Evolutionary conservation across 2,797 vertebrate species (phyloP).

Genomic region (Halcyon chelicuti): DNA sequence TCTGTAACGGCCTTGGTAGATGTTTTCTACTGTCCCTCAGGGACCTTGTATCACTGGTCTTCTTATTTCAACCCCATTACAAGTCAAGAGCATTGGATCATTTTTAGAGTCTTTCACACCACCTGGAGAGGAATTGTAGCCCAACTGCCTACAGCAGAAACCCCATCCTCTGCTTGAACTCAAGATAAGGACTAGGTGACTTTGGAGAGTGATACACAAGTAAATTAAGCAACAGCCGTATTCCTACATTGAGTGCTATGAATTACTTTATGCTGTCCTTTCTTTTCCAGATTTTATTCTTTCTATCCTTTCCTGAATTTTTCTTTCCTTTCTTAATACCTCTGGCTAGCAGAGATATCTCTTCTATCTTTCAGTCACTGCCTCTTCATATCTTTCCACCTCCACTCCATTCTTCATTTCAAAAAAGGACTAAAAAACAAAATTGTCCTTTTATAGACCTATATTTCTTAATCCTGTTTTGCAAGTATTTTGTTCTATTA

Average conservation of each 20-base stretch:
- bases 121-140: background rate
- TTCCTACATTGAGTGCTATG: background rate
- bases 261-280: background rate
- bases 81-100: background rate
- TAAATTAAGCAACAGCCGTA: background rate
- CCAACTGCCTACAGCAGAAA: background rate
- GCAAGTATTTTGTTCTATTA: background rate
- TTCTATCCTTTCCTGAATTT: background rate
- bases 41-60: background rate
- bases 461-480: background rate
- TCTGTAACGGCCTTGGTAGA: background rate
- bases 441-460: background rate
- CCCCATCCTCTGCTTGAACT: background rate
- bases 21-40: background rate
- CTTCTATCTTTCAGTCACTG: background rate
- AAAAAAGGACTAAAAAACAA: background rate
- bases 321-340: background rate
- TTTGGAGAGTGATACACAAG: background rate
- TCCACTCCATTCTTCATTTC: background rate
- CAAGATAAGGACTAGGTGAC: background rate
- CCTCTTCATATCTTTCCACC: background rate
- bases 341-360: background rate
- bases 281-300: background rate
- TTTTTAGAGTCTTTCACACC: background rate
- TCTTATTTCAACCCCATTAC: background rate